Percentiles rank a stretch among this genome's conserved stretches.
These are phyloP conservation scores for Sula dactylatra DNA, from an alignment of 2,113 vertebrate species.

Conservation along the genomic window DNA sequence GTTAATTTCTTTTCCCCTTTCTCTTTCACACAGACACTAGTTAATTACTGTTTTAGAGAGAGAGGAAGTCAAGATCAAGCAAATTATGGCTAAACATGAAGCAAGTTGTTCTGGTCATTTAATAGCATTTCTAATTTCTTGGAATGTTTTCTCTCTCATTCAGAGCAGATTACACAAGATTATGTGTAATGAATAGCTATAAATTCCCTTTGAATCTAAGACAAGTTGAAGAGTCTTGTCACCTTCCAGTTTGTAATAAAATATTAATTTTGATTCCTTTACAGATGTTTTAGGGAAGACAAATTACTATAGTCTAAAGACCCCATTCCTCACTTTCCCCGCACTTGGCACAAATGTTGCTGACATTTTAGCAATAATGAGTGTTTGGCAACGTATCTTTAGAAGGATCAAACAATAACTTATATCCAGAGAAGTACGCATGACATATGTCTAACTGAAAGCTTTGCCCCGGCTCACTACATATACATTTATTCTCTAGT, in stretches of 20 bases:
- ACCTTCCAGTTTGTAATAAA: neutral
- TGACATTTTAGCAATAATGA: slow-evolving; percentile 20
- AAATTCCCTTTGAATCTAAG: neutral
- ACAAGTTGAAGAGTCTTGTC: neutral
- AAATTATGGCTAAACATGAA: neutral
- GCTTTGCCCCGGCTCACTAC: neutral
- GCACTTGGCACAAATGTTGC: neutral
- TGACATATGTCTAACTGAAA: neutral
- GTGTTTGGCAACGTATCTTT: neutral
- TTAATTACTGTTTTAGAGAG: neutral
- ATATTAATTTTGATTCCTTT: slow-evolving; percentile 22
- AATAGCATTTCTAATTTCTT: neutral
- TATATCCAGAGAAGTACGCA: neutral
- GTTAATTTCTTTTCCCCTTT: neutral
- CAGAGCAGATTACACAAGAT: neutral
- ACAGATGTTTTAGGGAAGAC: neutral
- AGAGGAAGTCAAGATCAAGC: neutral
- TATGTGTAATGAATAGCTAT: neutral
- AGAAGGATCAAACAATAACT: neutral
- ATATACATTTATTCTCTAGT: neutral
- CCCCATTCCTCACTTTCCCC: neutral
- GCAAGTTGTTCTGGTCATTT: neutral
- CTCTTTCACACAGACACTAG: neutral
- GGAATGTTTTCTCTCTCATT: neutral
- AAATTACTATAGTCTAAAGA: neutral